Percentiles rank a stretch among this genome's conserved stretches.
Conservation (phyloP, 1,140 invertebrate species). For the Ips typographus region DNA sequence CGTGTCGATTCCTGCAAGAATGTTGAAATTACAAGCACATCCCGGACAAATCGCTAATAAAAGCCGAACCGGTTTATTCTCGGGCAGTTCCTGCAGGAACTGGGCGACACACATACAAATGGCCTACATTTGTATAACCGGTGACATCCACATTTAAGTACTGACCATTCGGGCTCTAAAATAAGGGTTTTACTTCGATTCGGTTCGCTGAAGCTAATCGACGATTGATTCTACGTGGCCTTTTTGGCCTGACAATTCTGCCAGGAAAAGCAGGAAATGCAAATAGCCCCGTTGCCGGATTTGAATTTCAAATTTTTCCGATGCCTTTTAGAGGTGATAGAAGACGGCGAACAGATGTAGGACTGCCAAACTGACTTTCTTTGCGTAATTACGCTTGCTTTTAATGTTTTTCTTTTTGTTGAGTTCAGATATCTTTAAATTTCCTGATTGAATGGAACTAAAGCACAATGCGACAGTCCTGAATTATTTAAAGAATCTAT, state of each 20-base stretch:
- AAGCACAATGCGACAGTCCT: no score
- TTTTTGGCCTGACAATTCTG: conserved; percentile 1
- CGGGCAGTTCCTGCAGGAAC: conserved; percentile 6
- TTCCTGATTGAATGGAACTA: no score
- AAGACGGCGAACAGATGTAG: no score
- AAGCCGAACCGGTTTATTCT: conserved; percentile 8
- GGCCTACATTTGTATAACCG: conserved; percentile 13
- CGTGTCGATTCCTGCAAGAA: no score
- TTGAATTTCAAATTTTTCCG: conserved; percentile 5
- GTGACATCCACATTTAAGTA: background rate
- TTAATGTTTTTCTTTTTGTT: no score
- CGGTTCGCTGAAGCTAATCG: background rate
- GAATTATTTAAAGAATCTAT: no score
- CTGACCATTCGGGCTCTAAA: conserved; percentile 7
- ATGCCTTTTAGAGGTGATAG: background rate
- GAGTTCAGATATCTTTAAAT: no score
- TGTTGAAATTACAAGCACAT: conserved; percentile 14
- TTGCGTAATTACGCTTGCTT: no score
- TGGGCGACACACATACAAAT: conserved; percentile 12
- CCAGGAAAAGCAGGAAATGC: conserved; percentile 1
- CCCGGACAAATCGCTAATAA: conserved; percentile 17
- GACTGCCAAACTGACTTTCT: no score
- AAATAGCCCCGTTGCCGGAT: background rate
- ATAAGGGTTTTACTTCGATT: background rate
- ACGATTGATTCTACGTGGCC: conserved; percentile 4